These are phyloP conservation scores for Neoascia interrupta DNA, from an alignment of 2,888 invertebrate genomes.

Conservation along the genomic window DNA sequence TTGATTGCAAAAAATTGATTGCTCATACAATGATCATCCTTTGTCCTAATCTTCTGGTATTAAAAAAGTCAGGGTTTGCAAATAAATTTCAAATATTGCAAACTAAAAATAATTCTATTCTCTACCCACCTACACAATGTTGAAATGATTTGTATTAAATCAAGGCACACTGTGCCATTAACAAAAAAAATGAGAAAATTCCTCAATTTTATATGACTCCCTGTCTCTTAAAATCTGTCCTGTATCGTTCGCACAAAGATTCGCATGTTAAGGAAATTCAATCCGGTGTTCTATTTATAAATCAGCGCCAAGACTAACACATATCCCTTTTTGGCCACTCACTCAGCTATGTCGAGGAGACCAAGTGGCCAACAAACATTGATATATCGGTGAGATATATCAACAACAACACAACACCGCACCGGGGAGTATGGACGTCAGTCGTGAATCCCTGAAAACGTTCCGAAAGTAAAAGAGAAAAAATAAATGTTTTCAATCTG, in stretches of 20 bases:
- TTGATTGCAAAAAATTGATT: slow-evolving; percentile 10
- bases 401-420: slow-evolving; percentile 34
- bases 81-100: too few species aligned
- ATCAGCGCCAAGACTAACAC: slow-evolving; percentile 68
- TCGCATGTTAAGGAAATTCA: slow-evolving; percentile 68
- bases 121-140: slow-evolving; percentile 48
- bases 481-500: not conserved
- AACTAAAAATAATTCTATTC: not conserved
- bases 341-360: slow-evolving; percentile 66
- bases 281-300: slow-evolving; percentile 66
- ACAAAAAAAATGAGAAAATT: slow-evolving; percentile 18
- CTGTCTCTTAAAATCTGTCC: not conserved
- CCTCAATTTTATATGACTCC: slow-evolving; percentile 7
- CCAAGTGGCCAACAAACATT: slow-evolving; percentile 66
- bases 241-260: slow-evolving; percentile 41
- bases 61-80: too few species aligned
- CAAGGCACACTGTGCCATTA: slow-evolving; percentile 52
- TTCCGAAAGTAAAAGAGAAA: not conserved
- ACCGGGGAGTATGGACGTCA: slow-evolving; percentile 20
- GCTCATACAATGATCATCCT: not conserved
- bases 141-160: slow-evolving; percentile 54
- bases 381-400: slow-evolving; percentile 29
- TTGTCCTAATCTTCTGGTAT: slow-evolving; percentile 9
- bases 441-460: slow-evolving; percentile 44
- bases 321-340: slow-evolving; percentile 71